Base-by-base conservation (phyloP, 2,113 vertebrate species). In the Thamnaconus septentrionalis region DNA sequence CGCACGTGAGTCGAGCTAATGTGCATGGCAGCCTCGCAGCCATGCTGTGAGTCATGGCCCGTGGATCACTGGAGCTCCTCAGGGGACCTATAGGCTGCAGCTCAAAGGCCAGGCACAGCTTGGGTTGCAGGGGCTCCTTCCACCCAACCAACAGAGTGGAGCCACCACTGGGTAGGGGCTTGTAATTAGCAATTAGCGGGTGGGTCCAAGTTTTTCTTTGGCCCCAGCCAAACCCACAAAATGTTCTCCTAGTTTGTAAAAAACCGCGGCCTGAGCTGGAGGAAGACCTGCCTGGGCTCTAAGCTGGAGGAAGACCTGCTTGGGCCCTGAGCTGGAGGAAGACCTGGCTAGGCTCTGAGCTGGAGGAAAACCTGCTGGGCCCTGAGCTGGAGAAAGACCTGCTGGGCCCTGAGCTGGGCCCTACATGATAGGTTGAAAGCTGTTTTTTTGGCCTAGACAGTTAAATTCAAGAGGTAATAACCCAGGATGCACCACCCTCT, bases 141-240 rank as follows among this genome's bases (percentile, higher is more conserved):
- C 83, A 88, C 91, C 90, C 90, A 86, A 85, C 90, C 90, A 87
- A 84, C 18, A 83, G 86, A 90, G 87, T 89, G 87, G 82, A 89
- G 89, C 89, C 89, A 80, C 88, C 71, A 72, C 86, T 80, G 87
- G 89, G 89, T 89, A 90, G 87, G 81, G 89, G 91, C 87, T 90
- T 92, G 90, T 93, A 91, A 92, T 93, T 92, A 92, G 88, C 89
- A 91, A 93, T 92, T 92, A 93, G 89, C 83, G 86, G 89, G 86
- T 78, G 85, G 87, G 87, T 92, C 91, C 89, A 91, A 88, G 88
- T 91, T 91, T 90, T 87, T 76, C 89, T 90, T 84, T 72, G 76
- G 80, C 67, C 66, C 48, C 45, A 61, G 89, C 91, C 89, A 92
- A 93, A 93, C 73, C 92, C 91, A 90, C 92, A 88, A 91, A 90